Conservation (phyloP, 2,888 invertebrate species). For the Abrostola triplasia region DNA sequence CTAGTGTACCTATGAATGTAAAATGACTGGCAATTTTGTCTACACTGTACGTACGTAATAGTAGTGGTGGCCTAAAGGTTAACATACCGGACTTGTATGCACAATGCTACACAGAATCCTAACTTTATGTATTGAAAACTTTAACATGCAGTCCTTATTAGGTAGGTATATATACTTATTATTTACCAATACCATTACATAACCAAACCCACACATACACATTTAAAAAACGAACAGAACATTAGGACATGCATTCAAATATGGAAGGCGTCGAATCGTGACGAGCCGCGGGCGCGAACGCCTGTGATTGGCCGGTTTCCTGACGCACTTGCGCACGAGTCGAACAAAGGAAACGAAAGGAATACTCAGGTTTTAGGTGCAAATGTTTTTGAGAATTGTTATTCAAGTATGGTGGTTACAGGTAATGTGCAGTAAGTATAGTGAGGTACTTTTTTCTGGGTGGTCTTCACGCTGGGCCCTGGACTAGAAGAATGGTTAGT, state of each 20-base stretch:
- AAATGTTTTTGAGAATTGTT: constrained; percentile 27
- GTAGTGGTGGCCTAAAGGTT: too few species aligned
- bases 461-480: background rate
- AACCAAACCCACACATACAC: constrained; percentile 42
- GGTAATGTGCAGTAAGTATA: background rate
- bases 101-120: too few species aligned
- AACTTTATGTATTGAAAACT: too few species aligned
- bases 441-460: background rate
- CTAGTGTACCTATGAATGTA: too few species aligned
- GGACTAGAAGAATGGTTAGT: background rate
- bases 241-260: constrained; percentile 72
- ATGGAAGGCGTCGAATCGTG: constrained; percentile 79
- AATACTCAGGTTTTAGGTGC: constrained; percentile 38
- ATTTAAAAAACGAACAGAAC: constrained; percentile 60
- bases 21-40: too few species aligned
- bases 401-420: background rate
- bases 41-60: too few species aligned
- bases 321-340: constrained; percentile 57
- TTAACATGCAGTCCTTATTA: too few species aligned
- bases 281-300: constrained; percentile 69
- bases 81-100: too few species aligned
- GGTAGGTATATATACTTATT: constrained; percentile 16
- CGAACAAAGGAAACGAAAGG: constrained; percentile 54
- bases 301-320: constrained; percentile 71
- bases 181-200: constrained; percentile 45